A percentile compares a stretch with the other conserved stretches of the same genome.
These are phyloP conservation scores for Netelia fuscicornis DNA, from an alignment of 2,888 invertebrate genomes.

Conservation along the genomic window DNA sequence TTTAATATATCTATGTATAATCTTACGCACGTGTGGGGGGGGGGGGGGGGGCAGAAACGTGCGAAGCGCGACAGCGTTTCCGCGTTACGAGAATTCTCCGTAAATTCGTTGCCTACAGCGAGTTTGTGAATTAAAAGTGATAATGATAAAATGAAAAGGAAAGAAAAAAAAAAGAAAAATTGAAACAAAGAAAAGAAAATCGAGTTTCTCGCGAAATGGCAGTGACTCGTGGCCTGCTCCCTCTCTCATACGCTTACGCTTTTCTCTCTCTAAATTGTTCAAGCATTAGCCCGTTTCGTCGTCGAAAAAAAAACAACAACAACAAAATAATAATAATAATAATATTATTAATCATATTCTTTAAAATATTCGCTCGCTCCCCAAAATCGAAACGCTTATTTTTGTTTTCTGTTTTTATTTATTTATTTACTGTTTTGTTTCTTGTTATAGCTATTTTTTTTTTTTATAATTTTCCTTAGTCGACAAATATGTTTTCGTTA, in stretches of 20 bases:
- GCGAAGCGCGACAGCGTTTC: background rate
- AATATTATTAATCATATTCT: slow-evolving; percentile 10
- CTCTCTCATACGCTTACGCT: too few species aligned
- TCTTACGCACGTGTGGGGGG: slow-evolving; percentile 31
- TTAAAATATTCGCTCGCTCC: slow-evolving; percentile 21
- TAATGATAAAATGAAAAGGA: slow-evolving; percentile 14
- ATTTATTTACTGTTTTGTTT: too few species aligned
- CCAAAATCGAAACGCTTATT: slow-evolving; percentile 62
- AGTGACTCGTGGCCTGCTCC: background rate
- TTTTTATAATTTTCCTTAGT: slow-evolving; percentile 34
- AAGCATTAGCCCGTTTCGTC: slow-evolving; percentile 24
- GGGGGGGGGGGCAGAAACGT: background rate
- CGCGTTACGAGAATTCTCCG: slow-evolving; percentile 2
- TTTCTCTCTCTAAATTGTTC: too few species aligned
- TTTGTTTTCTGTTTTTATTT: background rate
- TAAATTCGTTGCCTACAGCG: slow-evolving; percentile 31
- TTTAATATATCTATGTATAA: background rate
- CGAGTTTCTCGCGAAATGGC: slow-evolving; percentile 19
- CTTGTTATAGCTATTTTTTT: too few species aligned
- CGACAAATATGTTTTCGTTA: slow-evolving; percentile 59
- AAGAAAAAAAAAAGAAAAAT: slow-evolving; percentile 9
- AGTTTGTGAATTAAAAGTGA: slow-evolving; percentile 12
- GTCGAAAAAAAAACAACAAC: slow-evolving; percentile 21
- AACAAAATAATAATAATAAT: background rate
- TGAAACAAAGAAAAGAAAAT: slow-evolving; percentile 45